Conservation (phyloP, 2,888 invertebrate species). For the Actias luna region DNA sequence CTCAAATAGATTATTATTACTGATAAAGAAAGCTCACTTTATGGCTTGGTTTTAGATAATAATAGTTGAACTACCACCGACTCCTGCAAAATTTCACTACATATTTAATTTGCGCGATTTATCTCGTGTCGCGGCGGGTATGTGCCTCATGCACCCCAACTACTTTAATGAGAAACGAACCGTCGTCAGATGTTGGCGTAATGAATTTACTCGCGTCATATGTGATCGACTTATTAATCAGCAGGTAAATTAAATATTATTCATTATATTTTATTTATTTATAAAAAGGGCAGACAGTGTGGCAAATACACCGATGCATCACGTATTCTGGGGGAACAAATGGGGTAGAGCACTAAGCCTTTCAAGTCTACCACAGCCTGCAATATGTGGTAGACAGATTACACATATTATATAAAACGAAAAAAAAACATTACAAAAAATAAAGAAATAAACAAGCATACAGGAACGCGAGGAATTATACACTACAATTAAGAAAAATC, state of each 20-base stretch:
- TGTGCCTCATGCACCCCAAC: conserved; percentile 88
- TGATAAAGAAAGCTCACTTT: neutral
- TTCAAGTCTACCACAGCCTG: too few relatives aligned
- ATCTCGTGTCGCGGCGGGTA: conserved; percentile 91
- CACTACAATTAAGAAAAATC: too few relatives aligned
- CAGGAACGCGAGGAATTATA: too few relatives aligned
- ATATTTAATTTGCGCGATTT: conserved; percentile 96
- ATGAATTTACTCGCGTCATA: conserved; percentile 93
- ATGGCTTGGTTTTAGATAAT: conserved; percentile 76
- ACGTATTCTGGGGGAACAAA: too few relatives aligned
- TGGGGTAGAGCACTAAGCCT: too few relatives aligned
- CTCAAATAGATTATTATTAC: neutral
- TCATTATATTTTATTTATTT: neutral
- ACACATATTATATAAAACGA: too few relatives aligned
- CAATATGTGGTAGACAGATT: too few relatives aligned
- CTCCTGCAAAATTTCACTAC: conserved; percentile 96
- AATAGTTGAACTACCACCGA: conserved; percentile 91
- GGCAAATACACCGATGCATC: too few relatives aligned
- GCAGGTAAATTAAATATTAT: conserved; percentile 42
- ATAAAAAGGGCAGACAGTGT: too few relatives aligned
- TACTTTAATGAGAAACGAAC: conserved; percentile 86
- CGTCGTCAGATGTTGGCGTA: conserved; percentile 93
- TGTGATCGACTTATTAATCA: conserved; percentile 91
- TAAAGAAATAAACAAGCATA: too few relatives aligned
- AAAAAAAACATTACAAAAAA: too few relatives aligned